phyloP scores from a whole-genome alignment of 2,113 vertebrate species.

The Atrichornis clamosus region DNA sequence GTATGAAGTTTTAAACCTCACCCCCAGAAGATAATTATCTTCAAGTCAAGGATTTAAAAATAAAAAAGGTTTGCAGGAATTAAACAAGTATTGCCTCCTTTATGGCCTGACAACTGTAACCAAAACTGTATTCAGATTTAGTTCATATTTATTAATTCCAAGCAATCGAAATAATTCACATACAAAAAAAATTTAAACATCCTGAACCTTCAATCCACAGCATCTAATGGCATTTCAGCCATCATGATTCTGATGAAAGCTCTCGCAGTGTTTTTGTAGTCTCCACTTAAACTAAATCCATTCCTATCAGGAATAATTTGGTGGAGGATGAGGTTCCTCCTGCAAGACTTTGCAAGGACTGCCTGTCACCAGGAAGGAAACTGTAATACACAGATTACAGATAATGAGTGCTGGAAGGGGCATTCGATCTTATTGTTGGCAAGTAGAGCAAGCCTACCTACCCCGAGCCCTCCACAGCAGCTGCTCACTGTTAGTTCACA shows the following conservation, averaged over 20 bases:
- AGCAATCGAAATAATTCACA: background rate
- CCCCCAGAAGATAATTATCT: background rate
- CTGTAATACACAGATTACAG: background rate
- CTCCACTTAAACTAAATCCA: background rate
- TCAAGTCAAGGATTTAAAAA: background rate
- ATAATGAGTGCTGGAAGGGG: background rate
- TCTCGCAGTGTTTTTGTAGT: background rate
- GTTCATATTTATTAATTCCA: background rate
- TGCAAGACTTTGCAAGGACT: background rate
- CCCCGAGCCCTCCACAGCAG: background rate
- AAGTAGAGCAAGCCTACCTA: background rate
- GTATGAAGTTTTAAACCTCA: background rate
- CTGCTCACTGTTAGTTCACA: background rate
- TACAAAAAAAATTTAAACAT: background rate
- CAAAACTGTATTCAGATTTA: background rate
- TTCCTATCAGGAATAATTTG: background rate
- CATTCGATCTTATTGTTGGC: fast-evolving
- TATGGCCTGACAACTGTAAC: background rate
- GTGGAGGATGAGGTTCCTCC: background rate
- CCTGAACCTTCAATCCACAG: background rate
- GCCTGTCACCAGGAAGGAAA: background rate
- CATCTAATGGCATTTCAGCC: background rate
- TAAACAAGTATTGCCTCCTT: background rate
- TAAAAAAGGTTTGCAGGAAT: background rate
- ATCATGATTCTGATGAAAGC: background rate